phyloP scores from a whole-genome alignment of 2,888 invertebrate species.

The Diarsia dahlii region DNA sequence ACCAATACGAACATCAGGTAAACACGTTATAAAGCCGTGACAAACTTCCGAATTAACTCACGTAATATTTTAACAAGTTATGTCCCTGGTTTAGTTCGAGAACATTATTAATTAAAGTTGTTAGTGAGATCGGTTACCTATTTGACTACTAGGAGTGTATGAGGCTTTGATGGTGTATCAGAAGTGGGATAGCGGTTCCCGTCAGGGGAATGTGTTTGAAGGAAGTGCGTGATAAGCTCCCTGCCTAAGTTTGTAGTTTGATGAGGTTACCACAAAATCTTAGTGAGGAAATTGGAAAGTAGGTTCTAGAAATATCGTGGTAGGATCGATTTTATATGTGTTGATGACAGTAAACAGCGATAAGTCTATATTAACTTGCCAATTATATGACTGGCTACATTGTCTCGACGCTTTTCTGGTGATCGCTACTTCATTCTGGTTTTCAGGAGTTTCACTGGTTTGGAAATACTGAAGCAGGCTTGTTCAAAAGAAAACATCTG shows the following conservation, averaged over 20 bases:
- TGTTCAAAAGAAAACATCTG: background rate
- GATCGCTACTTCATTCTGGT: too few relatives aligned
- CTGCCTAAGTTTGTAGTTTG: conserved; percentile 22
- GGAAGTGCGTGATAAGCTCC: conserved; percentile 16
- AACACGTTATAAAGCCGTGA: conserved; percentile 61
- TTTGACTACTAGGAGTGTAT: conserved; percentile 43
- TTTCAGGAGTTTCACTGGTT: too few relatives aligned
- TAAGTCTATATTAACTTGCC: background rate
- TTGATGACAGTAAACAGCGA: background rate
- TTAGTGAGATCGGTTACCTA: conserved; percentile 63
- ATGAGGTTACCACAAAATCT: conserved; percentile 20
- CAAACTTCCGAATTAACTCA: conserved; percentile 69
- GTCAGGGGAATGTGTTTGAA: conserved; percentile 41
- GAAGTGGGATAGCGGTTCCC: conserved; percentile 27
- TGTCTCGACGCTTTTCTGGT: too few relatives aligned
- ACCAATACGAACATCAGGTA: conserved; percentile 62
- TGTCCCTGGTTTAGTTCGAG: conserved; percentile 67
- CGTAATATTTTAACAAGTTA: conserved; percentile 68
- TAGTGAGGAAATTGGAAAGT: conserved; percentile 16
- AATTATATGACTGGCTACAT: background rate
- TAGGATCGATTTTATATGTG: background rate
- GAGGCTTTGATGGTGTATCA: conserved; percentile 33
- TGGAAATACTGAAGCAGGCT: too few relatives aligned
- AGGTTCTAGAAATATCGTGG: background rate
- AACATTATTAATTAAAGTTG: conserved; percentile 73